These are phyloP conservation scores for Trichoplusia ni DNA, from an alignment of 1,140 invertebrate genomes.

Conservation along the genomic window DNA sequence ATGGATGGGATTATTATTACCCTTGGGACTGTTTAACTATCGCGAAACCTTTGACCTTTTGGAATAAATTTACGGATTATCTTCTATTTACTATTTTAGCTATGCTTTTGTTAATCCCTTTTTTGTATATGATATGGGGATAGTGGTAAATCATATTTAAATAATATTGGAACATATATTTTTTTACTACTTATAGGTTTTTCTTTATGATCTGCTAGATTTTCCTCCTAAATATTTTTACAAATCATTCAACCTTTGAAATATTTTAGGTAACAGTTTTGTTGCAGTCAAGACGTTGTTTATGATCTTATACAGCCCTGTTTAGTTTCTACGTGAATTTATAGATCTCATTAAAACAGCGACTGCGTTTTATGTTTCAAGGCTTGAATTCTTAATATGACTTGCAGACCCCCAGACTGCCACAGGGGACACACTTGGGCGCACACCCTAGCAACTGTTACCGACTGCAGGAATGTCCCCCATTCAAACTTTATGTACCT, in stretches of 20 bases:
- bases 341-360: too few species aligned
- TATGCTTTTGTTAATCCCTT: background rate
- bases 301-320: too few species aligned
- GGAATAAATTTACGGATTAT: slow-evolving; percentile 2
- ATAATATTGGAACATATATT: too few species aligned
- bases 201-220: too few species aligned
- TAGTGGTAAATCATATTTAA: too few species aligned
- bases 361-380: background rate
- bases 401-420: background rate
- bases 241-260: too few species aligned
- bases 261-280: too few species aligned
- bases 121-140: too few species aligned
- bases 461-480: slow-evolving; percentile 41
- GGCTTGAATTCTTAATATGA: background rate
- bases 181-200: too few species aligned
- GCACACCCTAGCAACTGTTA: slow-evolving; percentile 54
- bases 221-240: too few species aligned
- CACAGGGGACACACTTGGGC: slow-evolving; percentile 59
- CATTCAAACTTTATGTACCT: slow-evolving; percentile 2
- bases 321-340: too few species aligned
- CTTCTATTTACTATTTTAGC: slow-evolving; percentile 3
- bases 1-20: slow-evolving; percentile 42
- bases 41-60: slow-evolving; percentile 22
- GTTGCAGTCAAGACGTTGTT: too few species aligned
- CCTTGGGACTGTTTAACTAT: slow-evolving; percentile 8